phyloP scores from a whole-genome alignment of 2,888 invertebrate genomes.

The Trissolcus brochymenae region DNA sequence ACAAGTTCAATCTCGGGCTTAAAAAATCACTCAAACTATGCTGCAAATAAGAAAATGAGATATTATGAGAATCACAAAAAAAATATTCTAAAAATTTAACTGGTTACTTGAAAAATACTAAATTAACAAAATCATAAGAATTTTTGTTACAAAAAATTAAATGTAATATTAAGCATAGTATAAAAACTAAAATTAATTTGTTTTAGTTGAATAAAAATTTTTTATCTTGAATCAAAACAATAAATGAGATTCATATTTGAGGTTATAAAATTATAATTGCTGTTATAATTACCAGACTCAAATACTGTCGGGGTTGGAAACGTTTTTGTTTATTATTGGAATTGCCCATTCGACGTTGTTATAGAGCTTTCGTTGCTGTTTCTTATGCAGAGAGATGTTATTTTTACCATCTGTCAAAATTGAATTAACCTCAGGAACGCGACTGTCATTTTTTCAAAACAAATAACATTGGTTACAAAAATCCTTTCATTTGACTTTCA shows the following conservation, averaged over 20 bases:
- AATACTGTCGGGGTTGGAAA: conserved; percentile 65
- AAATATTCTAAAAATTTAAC: not conserved
- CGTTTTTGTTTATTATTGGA: conserved; percentile 65
- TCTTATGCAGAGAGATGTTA: too few species aligned
- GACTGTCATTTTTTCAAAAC: conserved; percentile 9
- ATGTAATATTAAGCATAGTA: not conserved
- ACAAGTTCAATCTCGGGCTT: conserved; percentile 45
- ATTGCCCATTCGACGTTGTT: conserved; percentile 68
- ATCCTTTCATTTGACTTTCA: too few species aligned
- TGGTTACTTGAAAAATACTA: too few species aligned
- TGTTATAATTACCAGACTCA: conserved; percentile 67
- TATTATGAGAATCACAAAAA: not conserved
- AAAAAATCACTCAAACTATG: conserved; percentile 66
- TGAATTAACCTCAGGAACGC: not conserved
- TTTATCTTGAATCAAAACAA: not conserved
- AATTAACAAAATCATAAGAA: not conserved
- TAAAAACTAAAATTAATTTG: not conserved
- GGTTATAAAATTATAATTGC: conserved; percentile 60
- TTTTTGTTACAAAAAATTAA: not conserved
- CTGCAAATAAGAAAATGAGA: conserved; percentile 59
- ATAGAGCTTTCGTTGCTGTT: too few species aligned
- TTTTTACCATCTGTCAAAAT: too few species aligned
- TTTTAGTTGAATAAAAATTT: not conserved
- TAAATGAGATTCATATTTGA: conserved; percentile 26
- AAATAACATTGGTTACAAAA: not conserved